A percentile compares a stretch with the other conserved stretches of the same genome.
Evolutionary conservation across 37 sponge, comb jelly and placozoan genomes (phyloP).

Genomic region (Agelas oroides): DNA sequence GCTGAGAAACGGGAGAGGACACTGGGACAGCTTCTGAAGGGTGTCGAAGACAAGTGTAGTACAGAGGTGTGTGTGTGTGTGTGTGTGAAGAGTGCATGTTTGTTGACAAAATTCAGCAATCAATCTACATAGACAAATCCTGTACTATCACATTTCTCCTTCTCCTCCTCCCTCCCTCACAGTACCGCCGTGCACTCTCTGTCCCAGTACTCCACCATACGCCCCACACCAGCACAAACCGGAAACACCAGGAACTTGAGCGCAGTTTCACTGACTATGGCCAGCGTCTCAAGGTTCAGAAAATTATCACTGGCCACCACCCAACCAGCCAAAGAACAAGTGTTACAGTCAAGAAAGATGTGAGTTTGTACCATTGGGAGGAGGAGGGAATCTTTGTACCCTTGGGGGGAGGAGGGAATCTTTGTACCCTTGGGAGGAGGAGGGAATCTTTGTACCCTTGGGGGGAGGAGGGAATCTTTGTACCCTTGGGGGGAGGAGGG

Average conservation of each 20-base stretch:
- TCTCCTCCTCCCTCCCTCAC: too few species aligned
- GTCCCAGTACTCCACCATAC: not conserved
- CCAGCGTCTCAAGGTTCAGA: conserved; percentile 77
- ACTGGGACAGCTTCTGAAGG: conserved; percentile 67
- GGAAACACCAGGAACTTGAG: conserved; percentile 42
- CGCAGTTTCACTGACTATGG: conserved; percentile 62
- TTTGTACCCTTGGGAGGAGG: too few species aligned
- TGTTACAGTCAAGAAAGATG: conserved; percentile 60
- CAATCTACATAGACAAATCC: too few species aligned
- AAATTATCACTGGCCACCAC: conserved; percentile 67
- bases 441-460: too few species aligned
- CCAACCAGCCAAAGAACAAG: conserved; percentile 74
- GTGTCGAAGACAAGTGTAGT: conserved; percentile 64
- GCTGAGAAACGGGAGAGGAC: conserved; percentile 84
- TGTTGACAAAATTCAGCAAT: too few species aligned
- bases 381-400: too few species aligned
- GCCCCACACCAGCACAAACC: not conserved
- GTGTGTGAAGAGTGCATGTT: conserved; percentile 33
- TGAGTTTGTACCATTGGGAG: conserved; percentile 20
- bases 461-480: too few species aligned
- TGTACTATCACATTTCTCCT: too few species aligned
- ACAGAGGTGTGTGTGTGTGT: too few species aligned
- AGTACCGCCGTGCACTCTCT: conserved; percentile 36
- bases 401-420: too few species aligned
- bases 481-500: too few species aligned